Evolutionary conservation across 2,797 vertebrate species (phyloP).

Genomic region (Cirrhinus molitorella): DNA sequence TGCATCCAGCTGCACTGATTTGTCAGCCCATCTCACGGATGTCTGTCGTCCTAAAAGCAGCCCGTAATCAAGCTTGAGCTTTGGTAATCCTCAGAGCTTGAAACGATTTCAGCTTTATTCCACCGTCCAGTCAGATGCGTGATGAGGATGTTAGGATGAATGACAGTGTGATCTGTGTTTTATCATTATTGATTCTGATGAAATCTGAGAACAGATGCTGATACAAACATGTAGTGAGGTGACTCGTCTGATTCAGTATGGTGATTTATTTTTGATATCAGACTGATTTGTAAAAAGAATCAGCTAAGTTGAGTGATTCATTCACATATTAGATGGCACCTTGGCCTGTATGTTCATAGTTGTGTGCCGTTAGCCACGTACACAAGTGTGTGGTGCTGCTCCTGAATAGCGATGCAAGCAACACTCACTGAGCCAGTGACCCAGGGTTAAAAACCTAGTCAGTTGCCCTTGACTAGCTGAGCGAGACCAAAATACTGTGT

Average conservation of each 20-base stretch:
- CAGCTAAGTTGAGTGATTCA: neutral
- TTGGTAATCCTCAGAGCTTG: slow-evolving; percentile 37
- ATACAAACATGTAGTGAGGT: neutral
- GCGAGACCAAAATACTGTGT: neutral
- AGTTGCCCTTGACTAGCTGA: slow-evolving; percentile 12
- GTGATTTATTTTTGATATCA: neutral
- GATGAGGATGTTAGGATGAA: neutral
- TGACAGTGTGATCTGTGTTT: neutral
- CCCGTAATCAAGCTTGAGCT: slow-evolving; percentile 51
- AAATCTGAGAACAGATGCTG: neutral
- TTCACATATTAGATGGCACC: neutral
- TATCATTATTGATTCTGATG: neutral
- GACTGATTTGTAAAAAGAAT: neutral
- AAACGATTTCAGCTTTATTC: slow-evolving; percentile 27
- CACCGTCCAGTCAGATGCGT: neutral
- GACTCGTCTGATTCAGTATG: neutral
- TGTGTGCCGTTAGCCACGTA: neutral
- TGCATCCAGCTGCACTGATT: slow-evolving; percentile 27
- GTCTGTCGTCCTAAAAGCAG: slow-evolving; percentile 48
- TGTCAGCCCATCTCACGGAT: slow-evolving; percentile 35
- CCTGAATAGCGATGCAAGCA: neutral
- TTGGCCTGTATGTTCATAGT: neutral
- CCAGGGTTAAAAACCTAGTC: slow-evolving; percentile 3
- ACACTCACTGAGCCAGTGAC: slow-evolving; percentile 3
- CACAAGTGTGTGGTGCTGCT: neutral